A percentile compares a stretch with the other conserved stretches of the same genome.
These are phyloP conservation scores for Aphelenchoides besseyi DNA, from an alignment of 1,140 invertebrate genomes.

Conservation along the genomic window DNA sequence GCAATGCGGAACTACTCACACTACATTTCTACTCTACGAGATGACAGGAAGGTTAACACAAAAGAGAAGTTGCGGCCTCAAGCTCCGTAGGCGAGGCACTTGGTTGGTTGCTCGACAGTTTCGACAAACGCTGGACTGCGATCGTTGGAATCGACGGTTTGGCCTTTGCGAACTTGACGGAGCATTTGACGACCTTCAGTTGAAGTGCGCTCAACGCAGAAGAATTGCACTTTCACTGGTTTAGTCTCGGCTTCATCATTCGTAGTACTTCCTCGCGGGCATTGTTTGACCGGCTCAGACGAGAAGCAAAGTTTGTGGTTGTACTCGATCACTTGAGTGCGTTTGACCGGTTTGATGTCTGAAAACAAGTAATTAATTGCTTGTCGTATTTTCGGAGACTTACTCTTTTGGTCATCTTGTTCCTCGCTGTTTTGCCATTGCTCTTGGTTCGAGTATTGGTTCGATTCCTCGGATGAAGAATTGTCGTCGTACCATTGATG, in stretches of 20 bases:
- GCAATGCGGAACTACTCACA: too few relatives aligned
- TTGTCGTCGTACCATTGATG: background rate
- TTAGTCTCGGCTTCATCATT: background rate
- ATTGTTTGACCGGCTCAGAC: constrained; percentile 23
- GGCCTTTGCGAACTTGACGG: background rate
- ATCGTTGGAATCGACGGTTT: too few relatives aligned
- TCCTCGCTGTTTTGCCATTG: background rate
- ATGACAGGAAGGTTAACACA: too few relatives aligned
- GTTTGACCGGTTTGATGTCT: background rate
- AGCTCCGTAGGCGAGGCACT: background rate
- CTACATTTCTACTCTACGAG: too few relatives aligned
- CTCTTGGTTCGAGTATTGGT: background rate
- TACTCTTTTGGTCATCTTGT: background rate
- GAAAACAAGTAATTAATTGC: background rate
- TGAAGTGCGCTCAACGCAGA: too few relatives aligned
- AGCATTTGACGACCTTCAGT: background rate
- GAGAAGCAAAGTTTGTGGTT: constrained; percentile 40
- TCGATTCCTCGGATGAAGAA: background rate
- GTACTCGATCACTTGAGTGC: constrained; percentile 4
- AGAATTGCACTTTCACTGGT: background rate
- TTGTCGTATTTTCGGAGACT: background rate
- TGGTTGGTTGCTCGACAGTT: too few relatives aligned
- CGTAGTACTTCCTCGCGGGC: background rate
- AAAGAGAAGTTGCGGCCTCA: too few relatives aligned
- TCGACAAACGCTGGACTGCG: background rate